These are phyloP conservation scores for Megamerina dolium DNA, from an alignment of 2,888 invertebrate genomes.

Conservation along the genomic window DNA sequence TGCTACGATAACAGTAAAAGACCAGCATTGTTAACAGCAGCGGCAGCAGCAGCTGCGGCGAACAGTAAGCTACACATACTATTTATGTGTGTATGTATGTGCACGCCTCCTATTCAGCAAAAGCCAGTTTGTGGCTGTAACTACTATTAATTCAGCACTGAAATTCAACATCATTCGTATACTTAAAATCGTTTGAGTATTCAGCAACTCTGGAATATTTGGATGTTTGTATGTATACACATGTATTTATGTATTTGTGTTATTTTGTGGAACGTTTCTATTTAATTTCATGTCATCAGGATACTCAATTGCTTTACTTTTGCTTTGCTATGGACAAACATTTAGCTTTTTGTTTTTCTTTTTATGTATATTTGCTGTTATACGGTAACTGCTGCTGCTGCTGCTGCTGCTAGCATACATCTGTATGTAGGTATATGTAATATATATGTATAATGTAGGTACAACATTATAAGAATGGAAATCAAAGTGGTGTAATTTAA, in stretches of 20 bases:
- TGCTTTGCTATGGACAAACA: not conserved
- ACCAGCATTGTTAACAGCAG: conserved; percentile 6
- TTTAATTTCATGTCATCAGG: too few species aligned
- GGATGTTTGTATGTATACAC: not conserved
- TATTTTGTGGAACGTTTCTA: conserved; percentile 23
- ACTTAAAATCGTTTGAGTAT: not conserved
- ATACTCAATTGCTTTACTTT: not conserved
- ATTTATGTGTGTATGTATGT: too few species aligned
- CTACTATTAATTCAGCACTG: too few species aligned
- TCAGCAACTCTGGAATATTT: too few species aligned
- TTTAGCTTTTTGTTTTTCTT: conserved; percentile 2
- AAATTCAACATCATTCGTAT: conserved; percentile 5
- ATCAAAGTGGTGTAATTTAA: conserved; percentile 46
- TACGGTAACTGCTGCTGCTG: conserved; percentile 20
- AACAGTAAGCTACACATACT: too few species aligned
- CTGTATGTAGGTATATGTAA: too few species aligned
- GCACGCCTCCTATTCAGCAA: too few species aligned
- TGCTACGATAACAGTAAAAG: conserved; percentile 12
- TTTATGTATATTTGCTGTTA: not conserved
- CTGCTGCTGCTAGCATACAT: conserved; percentile 23
- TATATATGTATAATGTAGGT: too few species aligned
- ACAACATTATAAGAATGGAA: conserved; percentile 39
- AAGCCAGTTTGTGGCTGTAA: conserved; percentile 5
- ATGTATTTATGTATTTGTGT: conserved; percentile 15
- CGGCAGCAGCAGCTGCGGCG: conserved; percentile 3